These are phyloP conservation scores for Vireo altiloquus DNA, from an alignment of 2,113 vertebrate species.

Conservation along the genomic window DNA sequence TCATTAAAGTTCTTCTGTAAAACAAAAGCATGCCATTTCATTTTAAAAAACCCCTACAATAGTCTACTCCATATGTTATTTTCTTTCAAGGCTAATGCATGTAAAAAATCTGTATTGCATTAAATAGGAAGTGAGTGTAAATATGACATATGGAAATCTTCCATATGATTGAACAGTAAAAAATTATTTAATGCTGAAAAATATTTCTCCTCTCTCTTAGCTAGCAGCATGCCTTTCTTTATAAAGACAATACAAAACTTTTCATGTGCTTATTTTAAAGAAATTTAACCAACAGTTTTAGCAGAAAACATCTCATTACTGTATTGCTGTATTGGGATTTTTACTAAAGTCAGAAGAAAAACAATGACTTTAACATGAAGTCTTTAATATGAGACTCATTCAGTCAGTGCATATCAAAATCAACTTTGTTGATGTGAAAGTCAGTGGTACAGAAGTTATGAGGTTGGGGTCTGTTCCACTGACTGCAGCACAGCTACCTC, in stretches of 20 bases:
- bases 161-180: conserved; percentile 25
- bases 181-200: background rate
- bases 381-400: background rate
- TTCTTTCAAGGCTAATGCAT: background rate
- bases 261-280: background rate
- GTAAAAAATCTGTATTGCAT: conserved; percentile 20
- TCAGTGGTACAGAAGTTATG: background rate
- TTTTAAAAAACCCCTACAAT: background rate
- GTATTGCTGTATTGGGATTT: background rate
- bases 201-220: background rate
- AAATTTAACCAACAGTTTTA: background rate
- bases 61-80: background rate
- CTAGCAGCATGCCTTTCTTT: background rate
- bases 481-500: background rate
- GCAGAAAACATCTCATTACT: background rate
- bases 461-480: background rate
- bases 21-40: conserved; percentile 40
- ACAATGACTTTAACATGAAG: background rate
- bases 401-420: background rate
- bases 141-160: background rate
- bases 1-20: conserved; percentile 52
- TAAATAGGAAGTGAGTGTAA: conserved; percentile 35
- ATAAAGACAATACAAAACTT: background rate
- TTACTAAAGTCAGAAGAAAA: conserved; percentile 1
- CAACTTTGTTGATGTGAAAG: background rate